Conservation (phyloP, 2,113 vertebrate genomes). For the Poicephalus meyeri region DNA sequence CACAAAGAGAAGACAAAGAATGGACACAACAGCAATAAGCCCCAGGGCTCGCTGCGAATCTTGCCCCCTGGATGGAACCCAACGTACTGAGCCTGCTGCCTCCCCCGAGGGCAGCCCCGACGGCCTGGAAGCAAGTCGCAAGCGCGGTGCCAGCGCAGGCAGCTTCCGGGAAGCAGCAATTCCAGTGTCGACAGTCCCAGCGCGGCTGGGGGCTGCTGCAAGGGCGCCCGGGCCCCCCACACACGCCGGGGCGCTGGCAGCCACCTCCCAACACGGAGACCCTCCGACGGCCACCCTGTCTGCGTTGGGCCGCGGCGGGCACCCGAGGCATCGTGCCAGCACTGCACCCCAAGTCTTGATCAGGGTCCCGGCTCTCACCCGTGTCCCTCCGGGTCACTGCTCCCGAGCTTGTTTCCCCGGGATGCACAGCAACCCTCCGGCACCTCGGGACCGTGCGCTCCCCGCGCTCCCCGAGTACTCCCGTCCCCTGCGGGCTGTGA, state of each 20-base stretch:
- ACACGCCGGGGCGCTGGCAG: not conserved
- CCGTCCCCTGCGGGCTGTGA: not conserved
- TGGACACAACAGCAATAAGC: not conserved
- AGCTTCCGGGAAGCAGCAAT: not conserved
- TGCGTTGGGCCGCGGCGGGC: not conserved
- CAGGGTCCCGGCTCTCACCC: not conserved
- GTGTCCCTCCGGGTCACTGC: not conserved
- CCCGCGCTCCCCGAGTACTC: too few relatives aligned
- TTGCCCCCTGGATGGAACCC: not conserved
- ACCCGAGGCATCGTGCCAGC: not conserved
- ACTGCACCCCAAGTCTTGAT: not conserved
- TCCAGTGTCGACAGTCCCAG: not conserved
- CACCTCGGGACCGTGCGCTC: too few relatives aligned
- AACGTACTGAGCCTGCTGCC: fast-evolving
- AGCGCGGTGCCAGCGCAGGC: fast-evolving
- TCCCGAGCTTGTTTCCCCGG: not conserved
- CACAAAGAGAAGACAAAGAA: not conserved
- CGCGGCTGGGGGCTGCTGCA: not conserved
- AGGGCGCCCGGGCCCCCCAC: fast-evolving
- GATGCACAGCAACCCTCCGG: not conserved
- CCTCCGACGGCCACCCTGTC: not conserved
- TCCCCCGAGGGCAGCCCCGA: fast-evolving
- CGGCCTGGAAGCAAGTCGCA: not conserved
- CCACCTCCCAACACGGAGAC: not conserved
- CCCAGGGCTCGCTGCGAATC: not conserved